A percentile compares a stretch with the other conserved stretches of the same genome.
phyloP scores from a whole-genome alignment of 1,140 invertebrate species.

The Drosophila mauritiana region DNA sequence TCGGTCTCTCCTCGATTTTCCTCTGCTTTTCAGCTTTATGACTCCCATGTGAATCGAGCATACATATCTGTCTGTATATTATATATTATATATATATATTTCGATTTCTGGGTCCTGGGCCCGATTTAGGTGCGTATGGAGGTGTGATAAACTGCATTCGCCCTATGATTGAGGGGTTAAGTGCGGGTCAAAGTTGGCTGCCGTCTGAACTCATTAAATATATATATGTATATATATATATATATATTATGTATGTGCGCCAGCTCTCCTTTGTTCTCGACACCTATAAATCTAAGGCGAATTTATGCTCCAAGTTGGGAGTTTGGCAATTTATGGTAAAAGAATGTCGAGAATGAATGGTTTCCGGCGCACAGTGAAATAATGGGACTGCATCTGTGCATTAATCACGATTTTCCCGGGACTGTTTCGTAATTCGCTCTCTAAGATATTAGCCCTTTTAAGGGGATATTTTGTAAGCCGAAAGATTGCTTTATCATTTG shows the following conservation, averaged over 20 bases:
- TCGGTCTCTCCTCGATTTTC: neutral
- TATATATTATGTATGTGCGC: neutral
- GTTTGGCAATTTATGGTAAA: conserved; percentile 27
- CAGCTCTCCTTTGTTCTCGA: neutral
- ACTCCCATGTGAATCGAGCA: neutral
- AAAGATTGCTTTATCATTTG: conserved; percentile 3
- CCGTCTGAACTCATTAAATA: conserved; percentile 7
- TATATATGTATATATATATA: conserved; percentile 14
- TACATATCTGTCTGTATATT: neutral
- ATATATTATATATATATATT: neutral
- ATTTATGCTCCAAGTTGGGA: conserved; percentile 24
- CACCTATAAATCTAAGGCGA: conserved; percentile 18
- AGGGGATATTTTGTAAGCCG: neutral
- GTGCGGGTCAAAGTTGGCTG: conserved; percentile 26
- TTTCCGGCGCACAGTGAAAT: conserved; percentile 20
- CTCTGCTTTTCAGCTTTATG: neutral
- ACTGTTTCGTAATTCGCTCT: conserved; percentile 1
- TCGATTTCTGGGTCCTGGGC: neutral
- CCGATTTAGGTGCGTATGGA: conserved; percentile 10
- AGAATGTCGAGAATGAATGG: conserved; percentile 16
- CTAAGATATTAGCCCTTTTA: neutral
- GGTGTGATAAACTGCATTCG: conserved; percentile 6
- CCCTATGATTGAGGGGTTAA: conserved; percentile 22
- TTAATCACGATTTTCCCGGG: conserved; percentile 5
- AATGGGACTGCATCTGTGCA: conserved; percentile 23